Percentiles rank a stretch among this genome's conserved stretches.
phyloP scores from a whole-genome alignment of 1,140 invertebrate genomes.

The Nymphalis io region DNA sequence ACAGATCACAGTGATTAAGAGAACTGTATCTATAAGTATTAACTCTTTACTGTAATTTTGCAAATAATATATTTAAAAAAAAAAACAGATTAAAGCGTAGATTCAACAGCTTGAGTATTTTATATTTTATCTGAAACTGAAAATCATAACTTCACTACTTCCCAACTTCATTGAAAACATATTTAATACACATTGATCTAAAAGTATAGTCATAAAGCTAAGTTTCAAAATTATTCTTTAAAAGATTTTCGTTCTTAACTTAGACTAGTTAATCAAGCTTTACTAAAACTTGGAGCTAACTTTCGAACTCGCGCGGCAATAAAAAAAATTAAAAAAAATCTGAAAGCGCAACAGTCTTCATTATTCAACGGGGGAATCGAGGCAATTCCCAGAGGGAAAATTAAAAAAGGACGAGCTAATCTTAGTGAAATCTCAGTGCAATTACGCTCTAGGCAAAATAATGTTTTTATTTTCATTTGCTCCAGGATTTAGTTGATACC shows the following conservation, averaged over 20 bases:
- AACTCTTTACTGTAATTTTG: background rate
- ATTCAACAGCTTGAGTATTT: no score
- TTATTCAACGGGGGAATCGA: conserved; percentile 65
- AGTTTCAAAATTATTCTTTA: no score
- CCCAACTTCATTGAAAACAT: no score
- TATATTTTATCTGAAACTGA: no score
- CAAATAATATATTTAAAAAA: background rate
- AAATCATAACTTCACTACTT: no score
- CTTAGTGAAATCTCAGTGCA: conserved; percentile 44
- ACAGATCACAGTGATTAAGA: conserved; percentile 22
- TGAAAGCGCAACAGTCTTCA: conserved; percentile 58
- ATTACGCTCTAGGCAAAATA: conserved; percentile 20
- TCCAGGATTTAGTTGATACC: conserved; percentile 6
- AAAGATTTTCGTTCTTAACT: conserved; percentile 34
- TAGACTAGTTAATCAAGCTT: conserved; percentile 50
- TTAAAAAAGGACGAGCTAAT: conserved; percentile 70
- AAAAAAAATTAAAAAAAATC: conserved; percentile 59
- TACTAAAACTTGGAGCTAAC: conserved; percentile 45
- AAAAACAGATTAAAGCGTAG: no score
- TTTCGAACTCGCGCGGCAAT: conserved; percentile 48
- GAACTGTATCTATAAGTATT: conserved; percentile 7
- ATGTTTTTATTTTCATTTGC: conserved; percentile 21
- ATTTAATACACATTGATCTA: no score
- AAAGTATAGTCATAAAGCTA: no score
- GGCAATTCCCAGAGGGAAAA: conserved; percentile 64